Base-by-base conservation (phyloP, 2,888 invertebrate species). In the Ophion ellenae region DNA sequence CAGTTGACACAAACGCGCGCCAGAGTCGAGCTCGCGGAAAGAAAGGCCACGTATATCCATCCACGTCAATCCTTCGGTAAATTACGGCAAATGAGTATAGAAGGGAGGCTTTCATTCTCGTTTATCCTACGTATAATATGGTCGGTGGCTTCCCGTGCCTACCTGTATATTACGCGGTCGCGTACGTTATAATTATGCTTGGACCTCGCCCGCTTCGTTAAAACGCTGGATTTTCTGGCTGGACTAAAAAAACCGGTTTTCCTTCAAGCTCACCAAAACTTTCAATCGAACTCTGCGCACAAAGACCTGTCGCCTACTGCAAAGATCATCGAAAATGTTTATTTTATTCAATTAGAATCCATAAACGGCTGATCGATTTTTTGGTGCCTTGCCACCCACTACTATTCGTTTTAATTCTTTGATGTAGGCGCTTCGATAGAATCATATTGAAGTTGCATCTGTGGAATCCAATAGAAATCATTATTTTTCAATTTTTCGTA, bases 11-110 rank as follows among this genome's bases (percentile, higher is more conserved):
- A 69, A 2, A 47, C 9, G 63, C 7, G 28, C 57, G 64, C 28
- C 59, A 74, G 78, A 71, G 40, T 53, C 36, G 45, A 20, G 40
- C 11, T 28, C 20, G 64, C 24, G 45, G 9, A 63, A 66, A 73
- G 45, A 69, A 77, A 79, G 57, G 4, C 11, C 20, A 20, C 14
- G 63, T 36, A 69, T 47, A 61, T 2, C 45, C 4, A 32, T 7
- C 9, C n/a, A 7, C 9, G 14, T 10, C 32, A 75, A 83, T 71
- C 66, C 76, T 71, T 59, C 53, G 66, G 20, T 57, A 76, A 75
- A 83, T 74, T 61, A 40, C 53, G 63, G 69, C 66, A 70, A 80
- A 84, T 80, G 70, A 66, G 70, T 61, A 57, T 3, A 47, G 61
- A 70, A 17, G 45, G 53, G 10, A 78, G 64, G 64, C 70, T 75